These are phyloP conservation scores for Microplitis deprimator DNA, from an alignment of 2,888 invertebrate genomes.

Conservation along the genomic window DNA sequence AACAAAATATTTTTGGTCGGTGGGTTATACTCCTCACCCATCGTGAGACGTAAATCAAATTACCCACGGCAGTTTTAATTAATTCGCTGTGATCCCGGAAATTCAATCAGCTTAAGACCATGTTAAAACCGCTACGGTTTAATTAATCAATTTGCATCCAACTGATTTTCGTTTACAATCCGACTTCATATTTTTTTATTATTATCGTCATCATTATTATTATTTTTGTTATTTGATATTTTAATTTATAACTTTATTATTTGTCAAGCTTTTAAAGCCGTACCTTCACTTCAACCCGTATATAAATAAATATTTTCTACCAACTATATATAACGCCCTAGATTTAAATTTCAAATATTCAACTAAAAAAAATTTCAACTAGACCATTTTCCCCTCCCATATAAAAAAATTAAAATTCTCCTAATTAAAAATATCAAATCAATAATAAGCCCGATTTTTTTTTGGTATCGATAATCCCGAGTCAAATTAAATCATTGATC, in stretches of 20 bases:
- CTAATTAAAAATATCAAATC: too few relatives aligned
- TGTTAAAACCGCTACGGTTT: conserved; percentile 15
- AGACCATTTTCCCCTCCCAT: too few relatives aligned
- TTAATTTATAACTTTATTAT: background rate
- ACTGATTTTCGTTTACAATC: conserved; percentile 5
- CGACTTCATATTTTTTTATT: background rate
- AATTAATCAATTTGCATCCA: conserved; percentile 24
- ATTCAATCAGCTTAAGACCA: conserved; percentile 37
- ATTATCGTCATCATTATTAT: background rate
- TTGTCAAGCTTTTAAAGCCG: background rate
- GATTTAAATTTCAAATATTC: too few relatives aligned
- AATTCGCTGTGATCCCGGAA: conserved; percentile 40
- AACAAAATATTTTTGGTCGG: background rate
- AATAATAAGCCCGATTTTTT: too few relatives aligned
- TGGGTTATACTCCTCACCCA: background rate
- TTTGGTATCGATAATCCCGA: too few relatives aligned
- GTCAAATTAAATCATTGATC: too few relatives aligned
- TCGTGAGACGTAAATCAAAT: conserved; percentile 42
- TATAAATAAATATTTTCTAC: too few relatives aligned
- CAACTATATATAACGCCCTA: too few relatives aligned
- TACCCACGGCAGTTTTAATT: conserved; percentile 41
- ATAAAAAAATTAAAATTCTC: too few relatives aligned
- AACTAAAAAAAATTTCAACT: too few relatives aligned
- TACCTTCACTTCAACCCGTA: too few relatives aligned
- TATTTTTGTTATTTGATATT: background rate